Percentiles rank a stretch among this genome's conserved stretches.
Evolutionary conservation across 1,140 invertebrate species (phyloP).

Genomic region (Calliopsis andreniformis): DNA sequence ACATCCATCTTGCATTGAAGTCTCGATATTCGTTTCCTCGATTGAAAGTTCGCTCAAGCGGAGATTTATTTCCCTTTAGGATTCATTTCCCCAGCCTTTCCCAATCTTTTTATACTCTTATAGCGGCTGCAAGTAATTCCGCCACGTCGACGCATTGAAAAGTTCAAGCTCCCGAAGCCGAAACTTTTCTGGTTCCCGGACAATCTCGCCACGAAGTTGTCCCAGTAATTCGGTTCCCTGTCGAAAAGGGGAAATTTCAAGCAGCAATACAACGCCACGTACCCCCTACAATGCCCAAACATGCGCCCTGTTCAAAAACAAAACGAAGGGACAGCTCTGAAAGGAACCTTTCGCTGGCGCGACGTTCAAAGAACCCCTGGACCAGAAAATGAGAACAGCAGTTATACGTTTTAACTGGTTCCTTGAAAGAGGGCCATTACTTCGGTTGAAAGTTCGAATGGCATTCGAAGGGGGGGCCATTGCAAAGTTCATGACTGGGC

Average conservation of each 20-base stretch:
- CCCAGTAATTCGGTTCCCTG: constrained; percentile 35
- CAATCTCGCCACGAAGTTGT: constrained; percentile 40
- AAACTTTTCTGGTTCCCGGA: constrained; percentile 20
- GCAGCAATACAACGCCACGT: constrained; percentile 13
- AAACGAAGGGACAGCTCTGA: background rate
- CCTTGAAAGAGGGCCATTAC: background rate
- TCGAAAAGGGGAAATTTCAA: constrained; percentile 23
- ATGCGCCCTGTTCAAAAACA: constrained; percentile 33
- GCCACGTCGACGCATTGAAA: constrained; percentile 28
- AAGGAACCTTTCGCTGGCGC: background rate
- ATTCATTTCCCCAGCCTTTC: background rate
- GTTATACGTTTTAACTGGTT: constrained; percentile 4
- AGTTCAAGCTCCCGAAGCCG: constrained; percentile 5
- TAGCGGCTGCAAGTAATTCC: constrained; percentile 18
- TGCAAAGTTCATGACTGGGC: too few relatives aligned
- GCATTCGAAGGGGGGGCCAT: too few relatives aligned
- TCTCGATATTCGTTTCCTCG: background rate
- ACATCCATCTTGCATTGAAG: background rate
- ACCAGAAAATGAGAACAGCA: constrained; percentile 7
- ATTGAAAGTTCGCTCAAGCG: constrained; percentile 5
- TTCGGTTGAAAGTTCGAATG: background rate
- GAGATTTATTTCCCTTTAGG: constrained; percentile 2
- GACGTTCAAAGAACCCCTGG: background rate
- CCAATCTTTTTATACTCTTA: constrained; percentile 14
- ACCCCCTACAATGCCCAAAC: background rate